These are phyloP conservation scores for Chelonoidis abingdonii DNA, from an alignment of 2,113 vertebrate species.

Conservation along the genomic window DNA sequence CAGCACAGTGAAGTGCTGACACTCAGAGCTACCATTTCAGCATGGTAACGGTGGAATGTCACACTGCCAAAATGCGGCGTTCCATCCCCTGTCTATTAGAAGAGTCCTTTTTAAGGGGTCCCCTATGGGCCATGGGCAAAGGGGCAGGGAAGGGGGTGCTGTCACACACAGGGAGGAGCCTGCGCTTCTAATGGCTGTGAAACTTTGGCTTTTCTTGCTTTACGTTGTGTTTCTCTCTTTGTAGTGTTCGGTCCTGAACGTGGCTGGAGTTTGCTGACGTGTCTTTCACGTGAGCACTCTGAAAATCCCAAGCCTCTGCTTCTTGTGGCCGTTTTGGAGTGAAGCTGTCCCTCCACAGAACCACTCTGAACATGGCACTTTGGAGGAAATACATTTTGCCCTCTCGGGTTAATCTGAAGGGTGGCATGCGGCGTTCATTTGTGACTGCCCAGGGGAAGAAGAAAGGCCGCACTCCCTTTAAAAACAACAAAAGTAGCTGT, in stretches of 20 bases:
- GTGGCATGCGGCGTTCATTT: background rate
- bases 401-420: background rate
- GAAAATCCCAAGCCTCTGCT: rapidly evolving
- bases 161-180: background rate
- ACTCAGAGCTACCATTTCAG: background rate
- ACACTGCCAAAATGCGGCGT: background rate
- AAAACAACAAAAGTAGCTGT: rapidly evolving
- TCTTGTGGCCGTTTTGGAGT: background rate
- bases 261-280: rapidly evolving
- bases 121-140: too few relatives aligned
- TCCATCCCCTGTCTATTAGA: background rate
- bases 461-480: background rate
- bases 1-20: background rate
- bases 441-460: background rate
- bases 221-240: background rate
- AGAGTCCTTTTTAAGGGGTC: background rate
- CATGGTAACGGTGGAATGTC: background rate
- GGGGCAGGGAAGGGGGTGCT: background rate
- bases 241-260: rapidly evolving
- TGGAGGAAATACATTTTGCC: background rate
- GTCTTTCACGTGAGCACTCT: background rate
- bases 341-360: slow-evolving; percentile 16
- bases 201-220: background rate
- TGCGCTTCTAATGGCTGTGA: too few relatives aligned
- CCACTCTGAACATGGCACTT: rapidly evolving